Conservation (phyloP, 2,113 vertebrate genomes). For the Melanocharis versteri region DNA sequence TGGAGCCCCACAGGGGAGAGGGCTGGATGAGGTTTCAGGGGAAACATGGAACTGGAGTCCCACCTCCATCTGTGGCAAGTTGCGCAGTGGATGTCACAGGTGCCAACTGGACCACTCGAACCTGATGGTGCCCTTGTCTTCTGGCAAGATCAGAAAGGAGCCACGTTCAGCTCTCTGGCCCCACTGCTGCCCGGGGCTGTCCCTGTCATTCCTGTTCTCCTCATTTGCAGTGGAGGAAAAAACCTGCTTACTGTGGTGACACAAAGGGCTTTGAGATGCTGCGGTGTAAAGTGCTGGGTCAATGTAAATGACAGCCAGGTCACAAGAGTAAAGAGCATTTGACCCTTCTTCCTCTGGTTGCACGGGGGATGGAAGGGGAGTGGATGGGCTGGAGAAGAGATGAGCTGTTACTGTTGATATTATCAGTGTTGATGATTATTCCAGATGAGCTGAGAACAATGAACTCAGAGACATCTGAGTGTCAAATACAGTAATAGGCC, state of each 20-base stretch:
- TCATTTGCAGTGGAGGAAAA: neutral
- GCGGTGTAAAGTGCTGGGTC: neutral
- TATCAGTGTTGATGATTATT: neutral
- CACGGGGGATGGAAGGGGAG: neutral
- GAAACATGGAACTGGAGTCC: neutral
- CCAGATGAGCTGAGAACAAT: neutral
- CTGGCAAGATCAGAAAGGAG: neutral
- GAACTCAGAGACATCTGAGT: neutral
- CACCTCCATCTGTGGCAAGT: neutral
- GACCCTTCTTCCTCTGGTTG: neutral
- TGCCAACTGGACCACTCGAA: rapidly evolving
- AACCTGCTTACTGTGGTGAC: neutral
- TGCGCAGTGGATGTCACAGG: neutral
- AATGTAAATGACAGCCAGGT: neutral
- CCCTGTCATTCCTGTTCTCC: neutral
- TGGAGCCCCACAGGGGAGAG: neutral
- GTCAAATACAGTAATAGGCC: neutral
- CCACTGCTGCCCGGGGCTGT: neutral
- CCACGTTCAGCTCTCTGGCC: neutral
- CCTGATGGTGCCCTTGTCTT: neutral
- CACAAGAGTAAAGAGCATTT: neutral
- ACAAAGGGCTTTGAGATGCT: neutral
- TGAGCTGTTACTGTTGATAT: neutral
- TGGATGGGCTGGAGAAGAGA: neutral
- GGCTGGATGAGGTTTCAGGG: neutral